phyloP scores from a whole-genome alignment of 1,140 invertebrate genomes.

The Anthonomus grandis region DNA sequence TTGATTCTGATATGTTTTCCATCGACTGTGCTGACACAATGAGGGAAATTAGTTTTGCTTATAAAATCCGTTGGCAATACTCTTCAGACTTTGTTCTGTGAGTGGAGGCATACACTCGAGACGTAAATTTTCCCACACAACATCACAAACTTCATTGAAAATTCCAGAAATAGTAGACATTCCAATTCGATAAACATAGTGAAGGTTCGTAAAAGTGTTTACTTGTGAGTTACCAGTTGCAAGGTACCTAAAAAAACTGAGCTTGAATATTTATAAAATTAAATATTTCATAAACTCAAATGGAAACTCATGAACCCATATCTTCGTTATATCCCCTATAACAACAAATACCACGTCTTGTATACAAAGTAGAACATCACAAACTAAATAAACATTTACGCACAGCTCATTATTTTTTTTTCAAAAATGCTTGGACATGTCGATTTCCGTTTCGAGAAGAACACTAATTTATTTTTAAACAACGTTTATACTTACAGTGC shows the following conservation, averaged over 20 bases:
- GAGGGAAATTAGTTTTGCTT: background rate
- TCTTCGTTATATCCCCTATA: too few species aligned
- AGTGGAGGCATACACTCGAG: background rate
- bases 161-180: background rate
- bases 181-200: background rate
- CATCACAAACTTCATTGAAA: background rate
- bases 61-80: background rate
- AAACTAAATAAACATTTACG: too few species aligned
- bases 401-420: too few species aligned
- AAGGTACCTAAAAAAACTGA: background rate
- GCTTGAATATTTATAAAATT: background rate
- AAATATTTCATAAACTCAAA: too few species aligned
- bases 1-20: background rate
- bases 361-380: too few species aligned
- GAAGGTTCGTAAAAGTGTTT: background rate
- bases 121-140: background rate
- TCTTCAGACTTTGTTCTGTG: background rate
- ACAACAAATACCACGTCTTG: too few species aligned
- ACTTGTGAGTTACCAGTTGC: background rate
- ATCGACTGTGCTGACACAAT: background rate
- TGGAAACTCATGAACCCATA: too few species aligned
- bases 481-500: too few species aligned
- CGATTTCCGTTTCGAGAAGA: too few species aligned
- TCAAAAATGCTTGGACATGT: too few species aligned
- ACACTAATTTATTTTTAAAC: too few species aligned